Percentiles rank a stretch among this genome's conserved stretches.
Conservation (phyloP, 2,797 vertebrate genomes). For the Anabacerthia variegaticeps region DNA sequence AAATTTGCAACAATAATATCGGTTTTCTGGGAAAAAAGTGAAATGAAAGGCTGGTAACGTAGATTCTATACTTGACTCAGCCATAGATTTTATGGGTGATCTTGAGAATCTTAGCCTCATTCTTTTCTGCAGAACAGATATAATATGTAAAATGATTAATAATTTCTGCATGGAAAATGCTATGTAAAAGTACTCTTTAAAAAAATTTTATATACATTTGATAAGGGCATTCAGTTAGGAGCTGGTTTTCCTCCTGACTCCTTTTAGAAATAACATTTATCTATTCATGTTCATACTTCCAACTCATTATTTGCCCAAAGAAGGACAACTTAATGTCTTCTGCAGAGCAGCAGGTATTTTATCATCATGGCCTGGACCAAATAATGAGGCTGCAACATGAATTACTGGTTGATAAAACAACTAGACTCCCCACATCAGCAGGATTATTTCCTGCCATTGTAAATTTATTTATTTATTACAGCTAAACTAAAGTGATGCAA, state of each 20-base stretch:
- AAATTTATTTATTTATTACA: not conserved
- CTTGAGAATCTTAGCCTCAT: not conserved
- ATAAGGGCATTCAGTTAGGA: not conserved
- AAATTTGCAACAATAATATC: not conserved
- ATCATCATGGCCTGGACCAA: not conserved
- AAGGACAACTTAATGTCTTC: not conserved
- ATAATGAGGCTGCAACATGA: not conserved
- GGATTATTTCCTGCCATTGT: not conserved
- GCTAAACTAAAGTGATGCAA: not conserved
- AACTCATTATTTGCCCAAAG: not conserved
- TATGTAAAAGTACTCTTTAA: not conserved
- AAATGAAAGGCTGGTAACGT: not conserved
- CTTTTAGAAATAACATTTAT: not conserved
- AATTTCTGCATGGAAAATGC: not conserved
- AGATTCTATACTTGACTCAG: not conserved
- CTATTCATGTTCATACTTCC: not conserved
- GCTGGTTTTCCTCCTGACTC: not conserved
- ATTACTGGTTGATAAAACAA: not conserved
- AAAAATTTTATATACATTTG: not conserved
- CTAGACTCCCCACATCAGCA: not conserved
- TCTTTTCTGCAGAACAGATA: not conserved
- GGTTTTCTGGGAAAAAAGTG: not conserved
- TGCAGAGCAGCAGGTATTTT: not conserved
- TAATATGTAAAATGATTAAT: not conserved
- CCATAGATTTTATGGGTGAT: not conserved